Percentiles rank a stretch among this genome's conserved stretches.
These are phyloP conservation scores for Epinotia nisella DNA, from an alignment of 2,888 invertebrate species.

Conservation along the genomic window DNA sequence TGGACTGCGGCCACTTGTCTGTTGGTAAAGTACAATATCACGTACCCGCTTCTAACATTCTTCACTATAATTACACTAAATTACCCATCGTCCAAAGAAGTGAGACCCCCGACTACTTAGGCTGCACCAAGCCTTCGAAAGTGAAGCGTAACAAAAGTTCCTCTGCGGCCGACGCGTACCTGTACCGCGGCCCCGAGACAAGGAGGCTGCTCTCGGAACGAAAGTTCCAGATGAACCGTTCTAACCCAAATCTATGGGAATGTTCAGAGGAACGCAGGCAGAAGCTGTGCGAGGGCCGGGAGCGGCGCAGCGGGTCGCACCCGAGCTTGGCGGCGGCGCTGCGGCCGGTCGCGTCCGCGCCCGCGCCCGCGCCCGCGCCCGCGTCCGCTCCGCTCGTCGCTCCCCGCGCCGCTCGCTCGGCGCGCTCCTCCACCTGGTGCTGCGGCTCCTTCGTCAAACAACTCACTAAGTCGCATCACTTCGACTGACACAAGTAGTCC, in stretches of 20 bases:
- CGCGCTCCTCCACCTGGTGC: slow-evolving; percentile 89
- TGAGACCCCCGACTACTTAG: slow-evolving; percentile 69
- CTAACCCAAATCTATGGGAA: slow-evolving; percentile 80
- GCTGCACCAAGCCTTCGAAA: slow-evolving; percentile 67
- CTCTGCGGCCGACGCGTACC: slow-evolving; percentile 74
- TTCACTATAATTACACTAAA: slow-evolving; percentile 77
- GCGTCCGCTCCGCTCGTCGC: slow-evolving; percentile 53
- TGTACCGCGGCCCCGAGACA: slow-evolving; percentile 71
- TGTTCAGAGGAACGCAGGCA: slow-evolving; percentile 66
- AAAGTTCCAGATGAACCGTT: slow-evolving; percentile 77
- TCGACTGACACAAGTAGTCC: slow-evolving; percentile 84
- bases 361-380: slow-evolving; percentile 48
- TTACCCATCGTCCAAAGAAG: slow-evolving; percentile 68
- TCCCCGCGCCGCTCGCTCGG: slow-evolving; percentile 69
- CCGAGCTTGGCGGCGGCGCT: slow-evolving; percentile 65
- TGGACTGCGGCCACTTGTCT: slow-evolving; percentile 87
- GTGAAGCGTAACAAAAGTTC: slow-evolving; percentile 82
- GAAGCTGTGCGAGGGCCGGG: slow-evolving; percentile 59
- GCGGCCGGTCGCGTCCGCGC: slow-evolving; percentile 49
- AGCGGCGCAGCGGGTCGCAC: slow-evolving; percentile 75
- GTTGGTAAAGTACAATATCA: slow-evolving; percentile 89
- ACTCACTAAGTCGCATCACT: slow-evolving; percentile 90
- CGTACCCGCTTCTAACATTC: slow-evolving; percentile 84
- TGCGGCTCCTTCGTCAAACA: slow-evolving; percentile 92
- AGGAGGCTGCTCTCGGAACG: slow-evolving; percentile 72